Conservation (phyloP, 1,140 invertebrate species). For the Laodelphax striatellus region DNA sequence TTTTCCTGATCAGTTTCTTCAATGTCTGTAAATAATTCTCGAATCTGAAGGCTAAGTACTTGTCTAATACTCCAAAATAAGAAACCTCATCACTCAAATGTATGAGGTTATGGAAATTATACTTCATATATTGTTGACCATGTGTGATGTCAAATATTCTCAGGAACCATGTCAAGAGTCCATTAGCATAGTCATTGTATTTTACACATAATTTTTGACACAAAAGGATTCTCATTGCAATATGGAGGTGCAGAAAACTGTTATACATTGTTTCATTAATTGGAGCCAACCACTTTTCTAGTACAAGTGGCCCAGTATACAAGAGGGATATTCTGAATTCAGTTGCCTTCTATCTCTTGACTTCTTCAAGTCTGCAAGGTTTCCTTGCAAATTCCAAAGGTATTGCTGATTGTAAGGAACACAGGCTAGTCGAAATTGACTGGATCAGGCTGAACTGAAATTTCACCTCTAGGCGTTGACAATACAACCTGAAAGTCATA, state of each 20-base stretch:
- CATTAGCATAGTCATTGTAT: not conserved
- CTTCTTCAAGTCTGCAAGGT: conserved; percentile 19
- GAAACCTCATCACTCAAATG: too few species aligned
- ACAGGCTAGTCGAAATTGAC: conserved; percentile 13
- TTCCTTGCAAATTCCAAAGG: conserved; percentile 25
- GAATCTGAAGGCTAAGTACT: too few species aligned
- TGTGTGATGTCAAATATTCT: not conserved
- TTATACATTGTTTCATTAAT: not conserved
- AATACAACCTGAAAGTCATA: too few species aligned
- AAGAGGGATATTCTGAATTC: conserved; percentile 31
- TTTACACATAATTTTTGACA: not conserved
- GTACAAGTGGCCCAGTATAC: conserved; percentile 16
- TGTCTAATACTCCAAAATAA: too few species aligned
- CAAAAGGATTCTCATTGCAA: not conserved
- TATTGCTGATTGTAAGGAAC: conserved; percentile 13
- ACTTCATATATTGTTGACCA: conserved; percentile 26
- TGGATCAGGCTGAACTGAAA: not conserved
- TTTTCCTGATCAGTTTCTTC: too few species aligned
- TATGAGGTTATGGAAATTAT: conserved; percentile 21
- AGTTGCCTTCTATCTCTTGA: conserved; percentile 26
- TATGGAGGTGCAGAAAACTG: not conserved
- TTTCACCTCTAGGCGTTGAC: too few species aligned
- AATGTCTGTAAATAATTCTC: too few species aligned
- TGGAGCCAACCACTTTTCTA: not conserved
- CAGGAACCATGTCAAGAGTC: conserved; percentile 7